phyloP scores from a whole-genome alignment of 2,797 vertebrate genomes.

The Smutsia gigantea region DNA sequence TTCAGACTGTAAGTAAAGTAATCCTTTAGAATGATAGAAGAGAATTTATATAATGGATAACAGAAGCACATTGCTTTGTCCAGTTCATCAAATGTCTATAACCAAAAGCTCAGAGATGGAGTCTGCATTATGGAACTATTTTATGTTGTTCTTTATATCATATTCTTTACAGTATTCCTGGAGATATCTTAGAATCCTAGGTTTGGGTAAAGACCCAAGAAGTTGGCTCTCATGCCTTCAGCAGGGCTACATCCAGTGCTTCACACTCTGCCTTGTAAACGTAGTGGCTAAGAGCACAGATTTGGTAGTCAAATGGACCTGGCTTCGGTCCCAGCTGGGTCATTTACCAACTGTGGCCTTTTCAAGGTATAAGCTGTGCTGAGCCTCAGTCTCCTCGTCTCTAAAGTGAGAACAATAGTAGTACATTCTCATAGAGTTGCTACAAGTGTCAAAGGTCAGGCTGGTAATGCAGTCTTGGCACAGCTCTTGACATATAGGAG shows the following conservation, averaged over 20 bases:
- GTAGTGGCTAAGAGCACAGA: background rate
- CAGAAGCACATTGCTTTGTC: conserved; percentile 45
- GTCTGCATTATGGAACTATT: background rate
- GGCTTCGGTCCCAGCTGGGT: background rate
- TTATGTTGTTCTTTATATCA: background rate
- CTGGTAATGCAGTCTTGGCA: background rate
- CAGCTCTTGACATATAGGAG: background rate
- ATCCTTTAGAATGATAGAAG: conserved; percentile 41
- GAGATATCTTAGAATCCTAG: conserved; percentile 4
- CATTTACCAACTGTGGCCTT: background rate
- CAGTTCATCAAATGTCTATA: background rate
- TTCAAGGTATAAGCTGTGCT: background rate
- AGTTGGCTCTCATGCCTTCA: background rate
- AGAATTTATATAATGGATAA: conserved; percentile 18
- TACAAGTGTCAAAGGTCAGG: background rate
- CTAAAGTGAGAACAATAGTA: background rate
- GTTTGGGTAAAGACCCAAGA: background rate
- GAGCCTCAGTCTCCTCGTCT: background rate
- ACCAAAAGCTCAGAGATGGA: background rate
- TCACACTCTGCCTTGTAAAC: background rate
- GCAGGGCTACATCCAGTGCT: background rate
- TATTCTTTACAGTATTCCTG: background rate
- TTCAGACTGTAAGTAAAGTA: conserved; percentile 59
- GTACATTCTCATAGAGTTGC: background rate
- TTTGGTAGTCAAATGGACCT: background rate